Percentiles rank a stretch among this genome's conserved stretches.
Conservation (phyloP, 2,113 vertebrate species). For the Albula glossodonta region DNA sequence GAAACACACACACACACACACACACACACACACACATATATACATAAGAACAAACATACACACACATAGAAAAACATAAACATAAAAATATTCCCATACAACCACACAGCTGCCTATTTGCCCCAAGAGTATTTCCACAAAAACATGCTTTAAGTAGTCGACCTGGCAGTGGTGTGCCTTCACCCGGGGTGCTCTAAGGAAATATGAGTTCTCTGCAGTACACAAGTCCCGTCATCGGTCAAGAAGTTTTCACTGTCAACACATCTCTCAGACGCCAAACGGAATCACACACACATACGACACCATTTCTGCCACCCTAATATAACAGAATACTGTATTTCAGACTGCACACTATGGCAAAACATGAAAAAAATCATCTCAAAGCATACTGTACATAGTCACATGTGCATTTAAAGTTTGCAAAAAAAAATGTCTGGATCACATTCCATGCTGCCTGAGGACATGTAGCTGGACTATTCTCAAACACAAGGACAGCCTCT, state of each 20-base stretch:
- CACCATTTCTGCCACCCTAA: neutral
- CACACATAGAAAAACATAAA: neutral
- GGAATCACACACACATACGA: slow-evolving; percentile 11
- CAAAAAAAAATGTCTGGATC: neutral
- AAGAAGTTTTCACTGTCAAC: neutral
- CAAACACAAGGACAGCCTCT: neutral
- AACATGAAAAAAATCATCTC: neutral
- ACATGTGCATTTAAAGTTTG: neutral
- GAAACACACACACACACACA: neutral
- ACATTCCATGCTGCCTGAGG: neutral
- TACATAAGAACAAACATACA: neutral
- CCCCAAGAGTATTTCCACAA: neutral
- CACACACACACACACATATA: neutral
- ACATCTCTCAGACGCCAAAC: neutral
- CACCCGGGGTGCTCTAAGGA: neutral
- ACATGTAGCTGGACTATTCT: neutral
- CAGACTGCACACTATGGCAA: neutral
- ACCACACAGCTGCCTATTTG: neutral
- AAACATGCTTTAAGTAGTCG: neutral
- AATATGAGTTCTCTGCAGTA: neutral
- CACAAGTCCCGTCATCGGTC: neutral
- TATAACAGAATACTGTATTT: neutral
- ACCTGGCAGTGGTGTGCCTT: neutral
- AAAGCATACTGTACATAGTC: neutral
- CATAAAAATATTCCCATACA: neutral